phyloP scores from a whole-genome alignment of 1,140 invertebrate species.

The Trypoxylus dichotomus region DNA sequence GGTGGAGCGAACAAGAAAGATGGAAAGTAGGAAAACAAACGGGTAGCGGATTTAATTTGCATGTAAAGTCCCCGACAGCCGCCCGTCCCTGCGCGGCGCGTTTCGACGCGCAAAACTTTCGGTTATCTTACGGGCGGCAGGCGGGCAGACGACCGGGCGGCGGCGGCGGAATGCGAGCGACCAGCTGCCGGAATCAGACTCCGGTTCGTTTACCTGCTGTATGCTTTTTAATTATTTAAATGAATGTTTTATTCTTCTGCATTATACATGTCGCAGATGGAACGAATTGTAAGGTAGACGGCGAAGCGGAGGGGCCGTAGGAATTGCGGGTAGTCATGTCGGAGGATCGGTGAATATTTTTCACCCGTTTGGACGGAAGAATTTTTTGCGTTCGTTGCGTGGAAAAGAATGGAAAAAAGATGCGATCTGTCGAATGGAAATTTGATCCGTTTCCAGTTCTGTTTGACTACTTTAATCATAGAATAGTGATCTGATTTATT shows the following conservation, averaged over 20 bases:
- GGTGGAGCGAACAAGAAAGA: background rate
- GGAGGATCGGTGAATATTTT: no score
- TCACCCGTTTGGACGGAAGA: no score
- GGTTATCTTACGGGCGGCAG: constrained; percentile 44
- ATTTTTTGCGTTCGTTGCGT: no score
- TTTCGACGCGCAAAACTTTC: constrained; percentile 38
- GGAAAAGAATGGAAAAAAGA: no score
- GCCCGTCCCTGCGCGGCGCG: background rate
- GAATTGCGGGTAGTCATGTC: no score
- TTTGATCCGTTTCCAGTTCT: no score
- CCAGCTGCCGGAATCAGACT: constrained; percentile 29
- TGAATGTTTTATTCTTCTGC: constrained; percentile 48
- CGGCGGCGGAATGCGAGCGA: background rate
- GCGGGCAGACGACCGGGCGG: constrained; percentile 41
- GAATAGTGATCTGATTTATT: no score
- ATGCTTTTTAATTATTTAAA: constrained; percentile 52
- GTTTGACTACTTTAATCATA: no score
- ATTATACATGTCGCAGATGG: constrained; percentile 45
- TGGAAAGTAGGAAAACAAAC: constrained; percentile 1
- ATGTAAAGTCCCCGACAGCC: constrained; percentile 40
- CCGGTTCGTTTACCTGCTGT: constrained; percentile 48
- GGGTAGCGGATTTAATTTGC: constrained; percentile 43
- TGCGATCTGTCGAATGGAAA: no score
- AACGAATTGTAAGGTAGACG: constrained; percentile 11
- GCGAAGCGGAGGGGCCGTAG: background rate